Evolutionary conservation across 2,797 vertebrate species (phyloP).

Genomic region (Hemitrygon akajei): DNA sequence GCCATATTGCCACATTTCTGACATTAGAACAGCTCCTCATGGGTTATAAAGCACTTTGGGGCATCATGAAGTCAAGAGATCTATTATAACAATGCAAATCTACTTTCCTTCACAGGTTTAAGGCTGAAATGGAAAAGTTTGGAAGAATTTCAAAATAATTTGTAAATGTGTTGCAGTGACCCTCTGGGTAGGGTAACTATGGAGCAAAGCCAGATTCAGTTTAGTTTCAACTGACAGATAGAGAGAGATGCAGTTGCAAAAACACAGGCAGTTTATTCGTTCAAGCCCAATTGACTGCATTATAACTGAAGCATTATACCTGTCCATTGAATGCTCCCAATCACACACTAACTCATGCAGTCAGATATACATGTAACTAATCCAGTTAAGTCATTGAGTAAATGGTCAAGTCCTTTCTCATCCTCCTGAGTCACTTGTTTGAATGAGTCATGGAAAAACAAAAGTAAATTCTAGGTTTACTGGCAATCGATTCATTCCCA

Average conservation of each 20-base stretch:
- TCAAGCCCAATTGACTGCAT: slow-evolving; percentile 18
- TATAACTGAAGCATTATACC: neutral
- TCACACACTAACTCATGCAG: neutral
- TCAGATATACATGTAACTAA: neutral
- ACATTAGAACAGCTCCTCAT: neutral
- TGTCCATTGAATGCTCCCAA: neutral
- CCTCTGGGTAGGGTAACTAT: neutral
- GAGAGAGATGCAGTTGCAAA: slow-evolving; percentile 18
- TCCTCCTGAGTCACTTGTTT: neutral
- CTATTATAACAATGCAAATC: neutral
- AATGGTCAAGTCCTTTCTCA: neutral
- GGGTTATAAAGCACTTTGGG: neutral
- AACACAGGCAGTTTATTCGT: slow-evolving; percentile 14
- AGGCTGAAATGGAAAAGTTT: neutral
- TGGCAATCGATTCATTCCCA: neutral
- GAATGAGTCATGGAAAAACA: neutral
- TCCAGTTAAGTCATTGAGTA: neutral
- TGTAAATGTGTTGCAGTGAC: neutral
- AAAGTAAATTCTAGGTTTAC: neutral
- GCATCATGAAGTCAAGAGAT: no score
- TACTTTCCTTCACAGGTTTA: neutral
- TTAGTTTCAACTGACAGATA: neutral
- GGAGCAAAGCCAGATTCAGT: neutral
- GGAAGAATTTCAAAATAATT: neutral
- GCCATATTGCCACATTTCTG: no score